Evolutionary conservation across 2,888 invertebrate genomes (phyloP), one percentile per base, ranked within the genome.

Genomic region (Coenonympha glycerion): DNA sequence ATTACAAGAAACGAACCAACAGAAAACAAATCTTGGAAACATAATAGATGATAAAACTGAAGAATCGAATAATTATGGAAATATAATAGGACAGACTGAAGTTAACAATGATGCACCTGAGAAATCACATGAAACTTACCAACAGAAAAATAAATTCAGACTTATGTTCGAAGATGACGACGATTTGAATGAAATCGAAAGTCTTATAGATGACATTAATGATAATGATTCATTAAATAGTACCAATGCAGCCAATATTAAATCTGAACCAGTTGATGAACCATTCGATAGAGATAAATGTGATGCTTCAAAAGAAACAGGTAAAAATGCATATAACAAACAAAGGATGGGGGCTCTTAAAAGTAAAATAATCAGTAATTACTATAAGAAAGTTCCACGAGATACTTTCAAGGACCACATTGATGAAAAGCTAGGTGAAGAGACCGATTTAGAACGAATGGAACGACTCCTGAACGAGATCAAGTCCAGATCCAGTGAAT

Each of bases 101-200:
- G 3, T 6, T 8, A 28, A n/a, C 1, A 26, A 9, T 9, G 8
- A 9, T 3, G 9, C 13, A 11, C 15, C 2, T 3, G 3, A 22
- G 8, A 21, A 6, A 8, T 6, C 0, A 13, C 6, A 6, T 2
- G 8, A 21, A 8, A 22, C 13, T 3, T 15, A 33, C 3, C 5
- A 15, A 6, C 13, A 5, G 9, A 24, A 6, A 24, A 2, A 5
- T 11, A 45, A 34, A 24, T 5, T 2, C 3, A 45, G 45, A 24
- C 16, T 45, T 9, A 24, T 11, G 15, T 45, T 45, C 6, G 45
- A 45, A 34, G 45, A 45, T 18, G 45, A 45, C 13, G 21, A 13
- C 2, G 45, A 45, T 34, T 45, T 45, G 16, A 22, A 34, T 6
- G 34, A 45, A 22, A 6, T 45, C 2, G 21, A 18, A 4, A 45